Conservation (phyloP, 2,888 invertebrate genomes). For the Xiphydria camelus region DNA sequence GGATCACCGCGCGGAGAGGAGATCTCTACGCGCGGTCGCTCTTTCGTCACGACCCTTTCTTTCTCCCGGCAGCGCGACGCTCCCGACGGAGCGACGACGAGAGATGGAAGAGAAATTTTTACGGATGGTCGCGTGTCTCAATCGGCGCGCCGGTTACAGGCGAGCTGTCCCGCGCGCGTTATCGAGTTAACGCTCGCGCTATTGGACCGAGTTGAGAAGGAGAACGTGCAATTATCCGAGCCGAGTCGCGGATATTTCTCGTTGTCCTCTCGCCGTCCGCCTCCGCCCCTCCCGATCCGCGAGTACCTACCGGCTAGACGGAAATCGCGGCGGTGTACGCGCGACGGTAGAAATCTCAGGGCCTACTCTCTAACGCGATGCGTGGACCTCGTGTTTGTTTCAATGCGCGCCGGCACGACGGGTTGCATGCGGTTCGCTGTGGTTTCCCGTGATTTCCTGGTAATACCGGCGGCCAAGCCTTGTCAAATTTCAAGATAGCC, state of each 20-base stretch:
- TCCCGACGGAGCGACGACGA: background rate
- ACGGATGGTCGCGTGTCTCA: conserved; percentile 22
- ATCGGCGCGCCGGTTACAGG: background rate
- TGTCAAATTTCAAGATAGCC: too few relatives aligned
- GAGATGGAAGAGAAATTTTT: conserved; percentile 28
- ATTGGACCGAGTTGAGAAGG: conserved; percentile 19
- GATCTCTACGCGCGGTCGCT: too few relatives aligned
- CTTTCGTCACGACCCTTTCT: background rate
- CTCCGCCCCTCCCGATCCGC: too few relatives aligned
- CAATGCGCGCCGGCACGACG: conserved; percentile 12
- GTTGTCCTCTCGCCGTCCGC: too few relatives aligned
- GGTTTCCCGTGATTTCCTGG: too few relatives aligned
- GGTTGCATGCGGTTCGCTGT: conserved; percentile 20
- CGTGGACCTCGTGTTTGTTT: conserved; percentile 17
- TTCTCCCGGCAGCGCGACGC: background rate
- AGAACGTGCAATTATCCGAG: conserved; percentile 32
- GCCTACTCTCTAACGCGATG: conserved; percentile 12
- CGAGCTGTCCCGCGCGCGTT: background rate
- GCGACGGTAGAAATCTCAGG: conserved; percentile 19
- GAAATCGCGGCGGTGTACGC: conserved; percentile 2
- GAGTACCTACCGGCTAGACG: conserved; percentile 21
- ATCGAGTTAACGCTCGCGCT: background rate
- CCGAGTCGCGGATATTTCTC: conserved; percentile 33
- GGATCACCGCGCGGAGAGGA: too few relatives aligned
- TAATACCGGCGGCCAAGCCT: too few relatives aligned